Base-by-base conservation (phyloP, 2,888 invertebrate species). In the Drosophila niveifrons region DNA sequence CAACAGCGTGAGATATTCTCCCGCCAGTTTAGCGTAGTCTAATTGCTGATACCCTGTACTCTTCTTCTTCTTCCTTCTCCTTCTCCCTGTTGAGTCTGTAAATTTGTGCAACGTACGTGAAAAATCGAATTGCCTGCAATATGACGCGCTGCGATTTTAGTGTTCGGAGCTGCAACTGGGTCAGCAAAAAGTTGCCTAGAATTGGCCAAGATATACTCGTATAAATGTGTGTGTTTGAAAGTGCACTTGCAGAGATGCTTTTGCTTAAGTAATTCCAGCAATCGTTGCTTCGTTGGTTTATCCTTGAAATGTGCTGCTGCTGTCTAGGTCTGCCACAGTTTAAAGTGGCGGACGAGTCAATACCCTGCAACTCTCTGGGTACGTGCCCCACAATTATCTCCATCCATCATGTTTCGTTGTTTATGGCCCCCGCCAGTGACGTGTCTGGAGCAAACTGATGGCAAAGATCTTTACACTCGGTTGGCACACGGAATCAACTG, bases 1-100 rank as follows among this genome's bases (percentile, higher is more conserved):
- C 52, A 63, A 53, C 63, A 58, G 75, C 72, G 68, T 76, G 72
- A 72, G 76, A 68, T 28, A 57, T 62, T 62, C 61, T 48, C 36
- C 57, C 57, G 51, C 39, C 62, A 58, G 65, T 75, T 75, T 75
- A 67, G 68, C 44, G 47, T 11, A 43, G 44, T 68, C 67, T 72
- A 75, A 76, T 75, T 75, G 76, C 53, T 56, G 13, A 23, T 43
- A 29, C 50, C 43, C 47, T 28, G 23, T 55, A 11, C 23, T 31
- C 41, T 48, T 34, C 29, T 2, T 29, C 41, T n/a, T n/a, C n/a
- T n/a, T n/a, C n/a, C 28, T 9, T 15, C 34, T 34, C 6, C 11
- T 41, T 11, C 34, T 11, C 39, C 28, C n/a, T 48, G 18, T 28
- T 6, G 29, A 11, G 9, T 47, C 48, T 53, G 57, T 17, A 2